A percentile compares a stretch with the other conserved stretches of the same genome.
phyloP scores from a whole-genome alignment of 2,888 invertebrate genomes.

The Lasioglossum lativentre region DNA sequence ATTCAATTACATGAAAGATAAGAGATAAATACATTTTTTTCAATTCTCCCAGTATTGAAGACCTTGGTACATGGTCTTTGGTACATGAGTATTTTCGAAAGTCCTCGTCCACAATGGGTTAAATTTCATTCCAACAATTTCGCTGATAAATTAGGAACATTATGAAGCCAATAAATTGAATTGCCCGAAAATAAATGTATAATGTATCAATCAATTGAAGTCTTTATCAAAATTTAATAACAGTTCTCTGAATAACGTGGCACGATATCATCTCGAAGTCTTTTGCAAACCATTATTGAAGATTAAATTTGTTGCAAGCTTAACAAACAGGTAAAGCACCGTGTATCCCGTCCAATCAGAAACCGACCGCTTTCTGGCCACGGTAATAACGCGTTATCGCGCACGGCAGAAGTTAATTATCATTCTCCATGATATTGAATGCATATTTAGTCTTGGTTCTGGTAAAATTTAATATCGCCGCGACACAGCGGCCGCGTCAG shows the following conservation, averaged over 20 bases:
- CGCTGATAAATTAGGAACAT: not conserved
- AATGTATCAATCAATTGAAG: not conserved
- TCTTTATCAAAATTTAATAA: too few relatives aligned
- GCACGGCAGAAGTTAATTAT: constrained; percentile 48
- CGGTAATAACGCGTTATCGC: constrained; percentile 40
- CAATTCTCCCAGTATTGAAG: not conserved
- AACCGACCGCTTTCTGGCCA: constrained; percentile 17
- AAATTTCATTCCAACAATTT: not conserved
- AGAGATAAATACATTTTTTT: not conserved
- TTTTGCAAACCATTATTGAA: not conserved
- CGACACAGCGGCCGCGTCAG: constrained; percentile 14
- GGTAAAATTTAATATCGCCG: constrained; percentile 42
- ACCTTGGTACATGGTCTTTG: not conserved
- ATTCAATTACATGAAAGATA: not conserved
- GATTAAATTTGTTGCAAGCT: not conserved
- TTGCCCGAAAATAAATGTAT: not conserved
- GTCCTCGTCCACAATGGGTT: not conserved
- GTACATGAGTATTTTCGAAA: not conserved
- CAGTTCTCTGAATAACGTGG: not conserved
- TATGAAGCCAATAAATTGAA: not conserved
- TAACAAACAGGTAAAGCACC: not conserved
- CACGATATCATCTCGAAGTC: not conserved
- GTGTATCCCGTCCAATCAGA: not conserved
- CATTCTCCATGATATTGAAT: constrained; percentile 49
- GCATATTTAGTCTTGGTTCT: not conserved